Evolutionary conservation across 1,140 invertebrate species (phyloP).

Genomic region (Mamestra configurata): DNA sequence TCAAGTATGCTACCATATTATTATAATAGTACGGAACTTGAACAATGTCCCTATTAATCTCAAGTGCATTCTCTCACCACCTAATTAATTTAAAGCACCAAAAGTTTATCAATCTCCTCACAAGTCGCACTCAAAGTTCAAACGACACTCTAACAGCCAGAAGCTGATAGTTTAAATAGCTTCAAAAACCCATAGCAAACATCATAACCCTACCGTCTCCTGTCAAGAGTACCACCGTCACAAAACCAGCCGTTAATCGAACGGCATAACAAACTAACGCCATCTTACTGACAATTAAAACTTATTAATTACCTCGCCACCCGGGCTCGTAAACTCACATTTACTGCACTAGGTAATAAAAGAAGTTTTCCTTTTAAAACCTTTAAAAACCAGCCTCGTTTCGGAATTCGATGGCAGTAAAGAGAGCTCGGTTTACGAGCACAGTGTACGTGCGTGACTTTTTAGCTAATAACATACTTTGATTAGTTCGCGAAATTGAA

Average conservation of each 20-base stretch:
- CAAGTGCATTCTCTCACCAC: background rate
- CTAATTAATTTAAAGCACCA: background rate
- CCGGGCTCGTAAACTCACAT: conserved; percentile 73
- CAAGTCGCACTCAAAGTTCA: background rate
- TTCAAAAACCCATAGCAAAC: too few species aligned
- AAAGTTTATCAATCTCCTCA: background rate
- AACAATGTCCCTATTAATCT: background rate
- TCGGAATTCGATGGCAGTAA: conserved; percentile 75
- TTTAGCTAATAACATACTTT: conserved; percentile 72
- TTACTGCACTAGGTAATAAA: conserved; percentile 73
- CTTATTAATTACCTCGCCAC: conserved; percentile 78
- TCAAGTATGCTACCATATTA: background rate
- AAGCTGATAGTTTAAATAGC: background rate
- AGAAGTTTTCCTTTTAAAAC: conserved; percentile 79
- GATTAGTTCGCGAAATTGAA: conserved; percentile 73
- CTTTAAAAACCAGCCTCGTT: conserved; percentile 72
- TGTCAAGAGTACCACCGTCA: background rate
- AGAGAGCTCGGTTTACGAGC: conserved; percentile 59
- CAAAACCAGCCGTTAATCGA: conserved; percentile 35
- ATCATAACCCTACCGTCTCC: background rate
- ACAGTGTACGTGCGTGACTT: conserved; percentile 72
- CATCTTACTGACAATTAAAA: conserved; percentile 70
- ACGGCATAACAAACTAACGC: conserved; percentile 48
- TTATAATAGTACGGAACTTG: background rate
- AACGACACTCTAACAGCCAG: background rate